Evolutionary conservation across 2,888 invertebrate genomes (phyloP), one percentile per base, ranked within the genome.

Genomic region (Ametastegia equiseti): DNA sequence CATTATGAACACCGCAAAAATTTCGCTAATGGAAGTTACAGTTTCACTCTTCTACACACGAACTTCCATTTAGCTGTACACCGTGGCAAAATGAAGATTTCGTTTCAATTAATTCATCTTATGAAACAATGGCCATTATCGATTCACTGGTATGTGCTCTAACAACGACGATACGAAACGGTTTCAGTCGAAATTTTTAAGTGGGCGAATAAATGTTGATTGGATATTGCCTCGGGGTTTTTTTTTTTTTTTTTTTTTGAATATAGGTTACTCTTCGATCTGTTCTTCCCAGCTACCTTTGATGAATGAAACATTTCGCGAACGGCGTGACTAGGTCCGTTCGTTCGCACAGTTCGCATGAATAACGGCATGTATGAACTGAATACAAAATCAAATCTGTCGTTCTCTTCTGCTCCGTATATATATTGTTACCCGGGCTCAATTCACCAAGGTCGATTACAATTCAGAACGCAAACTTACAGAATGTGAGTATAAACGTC

Each of bases 241-340:
- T 86, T n/a, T n/a, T n/a, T n/a, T n/a, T n/a, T n/a, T n/a, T n/a
- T n/a, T n/a, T n/a, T n/a, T n/a, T n/a, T n/a, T 87, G 84, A 85
- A 87, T 83, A 85, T 86, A 82, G 84, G 85, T 82, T 84, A 81
- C 81, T 57, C 81, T 84, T 81, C 75, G 75, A 50, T 80, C 83
- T 54, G 15, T 78, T 78, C 42, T 78, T 78, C 27, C 23, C 30
- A 33, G 13, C 78, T 60, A 60, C 42, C 78, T 60, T 60, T 13
- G 84, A 86, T 86, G 86, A 86, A 86, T 86, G 84, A 86, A 86
- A 86, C 86, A 86, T 86, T 86, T 85, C 57, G 39, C 81, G 57
- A 80, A 47, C 78, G 71, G 78, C 80, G 54, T 54, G 45, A 54
- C 54, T 81, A 54, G 54, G 36, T 78, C 45, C 39, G 78, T 78